Conservation (phyloP, 2,888 invertebrate genomes). For the Stenodema calcarata region DNA sequence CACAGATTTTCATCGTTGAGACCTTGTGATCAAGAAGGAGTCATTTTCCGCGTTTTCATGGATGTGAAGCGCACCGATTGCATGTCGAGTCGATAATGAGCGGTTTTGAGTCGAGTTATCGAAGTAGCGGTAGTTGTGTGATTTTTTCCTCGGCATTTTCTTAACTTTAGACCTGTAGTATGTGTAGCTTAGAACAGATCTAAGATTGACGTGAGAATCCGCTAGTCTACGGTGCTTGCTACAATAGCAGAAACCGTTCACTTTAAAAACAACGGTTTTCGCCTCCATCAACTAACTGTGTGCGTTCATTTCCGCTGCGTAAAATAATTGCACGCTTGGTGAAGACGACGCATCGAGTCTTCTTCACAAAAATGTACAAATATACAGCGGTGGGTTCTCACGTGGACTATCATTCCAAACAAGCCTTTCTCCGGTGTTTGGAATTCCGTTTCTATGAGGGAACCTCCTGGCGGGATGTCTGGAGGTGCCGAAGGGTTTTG, state of each 20-base stretch:
- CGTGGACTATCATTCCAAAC: not conserved
- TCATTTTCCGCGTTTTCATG: too few relatives aligned
- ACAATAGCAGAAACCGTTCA: not conserved
- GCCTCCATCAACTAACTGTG: not conserved
- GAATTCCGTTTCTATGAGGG: not conserved
- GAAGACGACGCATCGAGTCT: not conserved
- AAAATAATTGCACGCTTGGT: not conserved
- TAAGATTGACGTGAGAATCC: not conserved
- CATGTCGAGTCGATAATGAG: too few relatives aligned
- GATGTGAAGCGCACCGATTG: too few relatives aligned
- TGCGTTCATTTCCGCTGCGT: not conserved
- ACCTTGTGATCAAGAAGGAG: too few relatives aligned
- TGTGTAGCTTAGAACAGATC: too few relatives aligned
- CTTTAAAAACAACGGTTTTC: not conserved
- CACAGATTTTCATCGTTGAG: too few relatives aligned
- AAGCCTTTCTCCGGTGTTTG: not conserved
- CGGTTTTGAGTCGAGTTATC: too few relatives aligned
- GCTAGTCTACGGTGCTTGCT: not conserved
- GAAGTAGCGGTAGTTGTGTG: too few relatives aligned
- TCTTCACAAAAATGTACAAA: not conserved
- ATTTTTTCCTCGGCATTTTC: too few relatives aligned
- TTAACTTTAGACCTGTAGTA: too few relatives aligned
- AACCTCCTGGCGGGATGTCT: not conserved
- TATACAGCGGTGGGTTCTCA: not conserved
- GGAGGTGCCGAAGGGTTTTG: not conserved